Conservation (phyloP, 1,140 invertebrate species). For the Brachionus sp. region DNA sequence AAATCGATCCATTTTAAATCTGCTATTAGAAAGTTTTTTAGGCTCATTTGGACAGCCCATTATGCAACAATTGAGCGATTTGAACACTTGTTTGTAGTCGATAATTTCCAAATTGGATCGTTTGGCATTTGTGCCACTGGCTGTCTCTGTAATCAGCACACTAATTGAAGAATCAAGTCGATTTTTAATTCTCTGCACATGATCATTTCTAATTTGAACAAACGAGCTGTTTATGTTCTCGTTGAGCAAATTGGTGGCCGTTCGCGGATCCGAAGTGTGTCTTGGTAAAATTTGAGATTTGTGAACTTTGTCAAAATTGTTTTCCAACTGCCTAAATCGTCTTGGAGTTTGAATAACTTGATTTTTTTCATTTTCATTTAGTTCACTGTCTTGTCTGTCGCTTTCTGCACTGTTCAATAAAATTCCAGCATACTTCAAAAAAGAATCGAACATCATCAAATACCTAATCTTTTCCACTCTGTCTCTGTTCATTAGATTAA, state of each 20-base stretch:
- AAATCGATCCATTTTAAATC: neutral
- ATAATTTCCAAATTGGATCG: slow-evolving; percentile 29
- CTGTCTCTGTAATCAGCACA: slow-evolving; percentile 25
- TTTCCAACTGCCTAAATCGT: neutral
- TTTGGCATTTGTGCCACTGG: slow-evolving; percentile 35
- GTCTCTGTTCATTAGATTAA: neutral
- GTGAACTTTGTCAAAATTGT: slow-evolving; percentile 4
- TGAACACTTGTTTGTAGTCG: neutral
- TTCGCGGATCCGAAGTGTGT: neutral
- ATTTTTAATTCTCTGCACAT: slow-evolving; percentile 23
- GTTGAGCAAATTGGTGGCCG: neutral
- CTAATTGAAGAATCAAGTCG: neutral
- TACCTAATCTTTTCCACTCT: neutral
- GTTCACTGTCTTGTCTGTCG: neutral
- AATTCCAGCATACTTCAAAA: neutral
- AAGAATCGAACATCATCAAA: neutral
- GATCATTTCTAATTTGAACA: slow-evolving; percentile 23
- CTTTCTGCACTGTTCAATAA: slow-evolving; percentile 1
- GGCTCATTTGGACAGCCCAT: slow-evolving; percentile 25
- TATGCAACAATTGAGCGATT: neutral
- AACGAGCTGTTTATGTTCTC: neutral
- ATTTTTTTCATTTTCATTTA: neutral
- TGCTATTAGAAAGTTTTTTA: neutral
- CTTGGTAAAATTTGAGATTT: slow-evolving; percentile 9
- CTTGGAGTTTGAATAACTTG: neutral